Evolutionary conservation across 1,140 invertebrate species (phyloP), one percentile per base, ranked within the genome.

Genomic region (Panagrolaimus sp.): DNA sequence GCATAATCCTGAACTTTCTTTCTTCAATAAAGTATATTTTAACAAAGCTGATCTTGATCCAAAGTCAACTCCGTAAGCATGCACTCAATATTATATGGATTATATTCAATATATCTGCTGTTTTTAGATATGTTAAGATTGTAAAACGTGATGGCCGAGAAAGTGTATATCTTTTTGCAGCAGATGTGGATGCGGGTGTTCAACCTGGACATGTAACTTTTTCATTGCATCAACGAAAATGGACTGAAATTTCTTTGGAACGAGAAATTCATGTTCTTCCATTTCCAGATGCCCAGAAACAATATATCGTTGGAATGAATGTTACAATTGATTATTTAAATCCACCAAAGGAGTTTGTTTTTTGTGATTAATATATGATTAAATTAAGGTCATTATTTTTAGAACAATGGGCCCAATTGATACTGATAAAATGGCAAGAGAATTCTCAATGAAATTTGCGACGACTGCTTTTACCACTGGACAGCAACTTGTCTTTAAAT

Each of bases 341-440:
- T 80, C 88, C 90, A 72, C 96, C 96, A 85, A 96, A 94, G 86
- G 90, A 88, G 92, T 93, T 86, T 75, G 82, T 73, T 10, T 46
- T 43, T 28, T 55, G 5, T 69, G 0, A 3, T 69, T 63, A 52
- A 65, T 6, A 44, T 46, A 65, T 6, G 32, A 52, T 43, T 21
- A 9, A 58, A 26, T 43, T 65, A 24, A 26, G 46, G 67, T 28
- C 8, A 67, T 28, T 80, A 71, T 77, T 81, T 93, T 91, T 21
- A 88, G 89, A 21, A 88, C 89, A 21, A 85, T 89, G 78, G 93
- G 96, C 72, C 90, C 91, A 0, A 94, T 94, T 83, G 92, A 99
- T 85, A 91, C 93, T 1, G 94, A 98, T 84, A 88, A 90, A 77
- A 97, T 98, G 94, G 91, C 93, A 6, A 88, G 89, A 69, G 93